Base-by-base conservation (phyloP, 2,888 invertebrate species). In the Idaea dimidiata region DNA sequence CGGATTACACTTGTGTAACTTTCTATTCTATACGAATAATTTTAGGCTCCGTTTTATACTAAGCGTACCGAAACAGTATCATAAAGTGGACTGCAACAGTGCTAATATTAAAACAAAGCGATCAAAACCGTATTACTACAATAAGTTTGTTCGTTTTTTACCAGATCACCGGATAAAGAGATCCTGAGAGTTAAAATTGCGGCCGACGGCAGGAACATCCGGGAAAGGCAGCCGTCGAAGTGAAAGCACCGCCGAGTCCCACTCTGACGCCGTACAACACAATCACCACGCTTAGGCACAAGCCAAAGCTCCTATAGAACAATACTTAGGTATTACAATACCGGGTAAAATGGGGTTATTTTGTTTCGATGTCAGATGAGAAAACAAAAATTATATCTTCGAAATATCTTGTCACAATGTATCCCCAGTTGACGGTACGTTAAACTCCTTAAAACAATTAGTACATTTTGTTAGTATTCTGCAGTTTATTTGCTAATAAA, bases 131-230 rank as follows among this genome's bases (percentile, higher is more conserved):
- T 1, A 7, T 1, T 10, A 33, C 33, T 33, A 10, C 14, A 33
- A 33, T 60, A 33, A 60, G 1, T 32, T 59, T 60, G 65, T 64
- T 6, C 17, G 14, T 32, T 66, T 74, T 56, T 62, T 79, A 82
- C 14, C 86, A 91, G 91, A 81, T 81, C 91, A 91, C 76, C 86
- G 90, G 73, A 81, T 90, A 79, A 91, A 89, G 75, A 88, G 91
- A 78, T 91, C 91, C 82, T 91, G 91, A 91, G 86, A 86, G 72
- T 77, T 73, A 79, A 81, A 68, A 65, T 60, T 71, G 53, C 80
- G 77, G 79, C 82, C 82, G 74, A 81, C 81, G 72, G 76, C 75
- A 67, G 68, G 68, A 58, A 68, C 72, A 62, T 65, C 67, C 61
- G 68, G 68, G 59, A 70, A 70, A 62, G 64, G 60, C 8, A 70